phyloP scores from a whole-genome alignment of 2,113 vertebrate species.

The Phylloscopus whistleri region DNA sequence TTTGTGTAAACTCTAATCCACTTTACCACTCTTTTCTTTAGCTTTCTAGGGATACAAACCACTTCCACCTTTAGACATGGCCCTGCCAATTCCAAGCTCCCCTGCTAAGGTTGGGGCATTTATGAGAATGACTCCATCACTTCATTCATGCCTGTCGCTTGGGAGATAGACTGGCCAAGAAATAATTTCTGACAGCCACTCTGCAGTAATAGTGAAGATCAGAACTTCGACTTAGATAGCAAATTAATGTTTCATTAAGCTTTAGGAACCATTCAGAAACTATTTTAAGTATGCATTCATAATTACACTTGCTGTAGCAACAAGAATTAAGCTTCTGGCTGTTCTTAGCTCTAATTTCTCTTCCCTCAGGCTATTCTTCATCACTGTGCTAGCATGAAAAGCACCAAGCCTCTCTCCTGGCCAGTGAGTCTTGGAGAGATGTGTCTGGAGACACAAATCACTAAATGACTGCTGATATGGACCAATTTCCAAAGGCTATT shows the following conservation, averaged over 20 bases:
- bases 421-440: neutral
- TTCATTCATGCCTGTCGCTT: neutral
- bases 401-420: neutral
- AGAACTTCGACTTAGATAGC: neutral
- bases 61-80: neutral
- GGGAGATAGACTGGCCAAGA: neutral
- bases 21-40: neutral
- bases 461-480: neutral
- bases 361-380: neutral
- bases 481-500: neutral
- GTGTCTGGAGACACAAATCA: neutral
- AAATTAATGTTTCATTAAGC: neutral
- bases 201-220: neutral
- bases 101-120: neutral
- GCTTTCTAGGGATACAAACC: neutral
- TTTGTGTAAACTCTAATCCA: neutral
- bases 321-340: neutral
- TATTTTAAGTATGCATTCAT: neutral
- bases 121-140: neutral
- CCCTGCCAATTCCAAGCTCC: neutral
- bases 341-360: neutral
- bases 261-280: neutral
- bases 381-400: neutral
- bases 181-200: conserved; percentile 5
- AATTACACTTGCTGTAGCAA: neutral